Evolutionary conservation across 2,113 vertebrate species (phyloP).

Genomic region (Arizona elegans): DNA sequence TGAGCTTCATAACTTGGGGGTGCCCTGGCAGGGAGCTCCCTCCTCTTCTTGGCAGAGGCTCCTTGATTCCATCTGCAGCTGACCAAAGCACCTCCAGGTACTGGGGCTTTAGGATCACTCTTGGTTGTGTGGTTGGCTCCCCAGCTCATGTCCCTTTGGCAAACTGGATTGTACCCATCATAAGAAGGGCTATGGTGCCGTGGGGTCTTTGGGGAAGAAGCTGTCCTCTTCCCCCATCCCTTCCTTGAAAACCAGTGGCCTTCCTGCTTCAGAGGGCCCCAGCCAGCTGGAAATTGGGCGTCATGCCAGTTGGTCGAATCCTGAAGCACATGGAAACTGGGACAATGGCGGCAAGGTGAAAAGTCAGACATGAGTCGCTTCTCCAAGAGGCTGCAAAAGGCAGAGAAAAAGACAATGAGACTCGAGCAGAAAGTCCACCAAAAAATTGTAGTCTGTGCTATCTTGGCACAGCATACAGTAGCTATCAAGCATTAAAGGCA

Average conservation of each 20-base stretch:
- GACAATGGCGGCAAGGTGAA: conserved; percentile 30
- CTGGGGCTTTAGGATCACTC: not conserved
- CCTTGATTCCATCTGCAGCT: not conserved
- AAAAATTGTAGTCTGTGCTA: not conserved
- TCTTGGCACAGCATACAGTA: not conserved
- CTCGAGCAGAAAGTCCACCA: not conserved
- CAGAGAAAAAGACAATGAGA: not conserved
- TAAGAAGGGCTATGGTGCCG: not conserved
- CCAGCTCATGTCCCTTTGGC: not conserved
- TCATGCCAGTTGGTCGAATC: conserved; percentile 39
- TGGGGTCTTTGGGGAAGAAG: not conserved
- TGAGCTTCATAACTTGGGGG: conserved; percentile 70
- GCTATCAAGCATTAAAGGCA: not conserved
- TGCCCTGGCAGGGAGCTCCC: not conserved
- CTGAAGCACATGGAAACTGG: conserved; percentile 6
- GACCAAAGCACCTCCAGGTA: not conserved
- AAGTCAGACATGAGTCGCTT: conserved; percentile 30
- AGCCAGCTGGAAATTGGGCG: not conserved
- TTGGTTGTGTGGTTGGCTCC: not conserved
- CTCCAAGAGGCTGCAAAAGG: conserved; percentile 49
- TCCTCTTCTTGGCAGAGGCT: conserved; percentile 17
- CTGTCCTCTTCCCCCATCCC: not conserved
- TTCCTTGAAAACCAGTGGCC: not conserved
- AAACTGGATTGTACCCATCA: not conserved
- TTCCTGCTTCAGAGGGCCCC: not conserved